These are phyloP conservation scores for Miniopterus natalensis DNA, from an alignment of 2,113 vertebrate species.

Conservation along the genomic window DNA sequence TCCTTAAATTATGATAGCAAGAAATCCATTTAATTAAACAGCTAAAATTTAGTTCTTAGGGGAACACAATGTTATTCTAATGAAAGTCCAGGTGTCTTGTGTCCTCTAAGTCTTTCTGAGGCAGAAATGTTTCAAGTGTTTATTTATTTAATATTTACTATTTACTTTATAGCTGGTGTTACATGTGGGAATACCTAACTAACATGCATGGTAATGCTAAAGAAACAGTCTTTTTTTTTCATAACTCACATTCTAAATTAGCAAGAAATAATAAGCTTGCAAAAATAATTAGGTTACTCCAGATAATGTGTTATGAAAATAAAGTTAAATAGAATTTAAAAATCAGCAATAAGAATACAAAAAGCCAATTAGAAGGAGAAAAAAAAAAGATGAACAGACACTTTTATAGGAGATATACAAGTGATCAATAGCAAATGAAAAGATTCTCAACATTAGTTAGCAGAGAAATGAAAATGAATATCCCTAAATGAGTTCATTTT, in stretches of 20 bases:
- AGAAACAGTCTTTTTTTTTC: background rate
- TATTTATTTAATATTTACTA: background rate
- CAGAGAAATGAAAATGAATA: background rate
- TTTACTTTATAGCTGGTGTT: background rate
- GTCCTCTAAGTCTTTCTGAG: background rate
- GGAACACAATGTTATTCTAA: background rate
- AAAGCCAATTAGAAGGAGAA: background rate
- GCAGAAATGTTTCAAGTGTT: background rate
- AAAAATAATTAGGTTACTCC: background rate
- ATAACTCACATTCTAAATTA: background rate
- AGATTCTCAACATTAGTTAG: too few species aligned
- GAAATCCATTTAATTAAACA: background rate
- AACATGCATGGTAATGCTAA: background rate
- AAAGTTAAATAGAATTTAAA: slow-evolving; percentile 1
- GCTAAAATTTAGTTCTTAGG: background rate
- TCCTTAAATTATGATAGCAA: background rate
- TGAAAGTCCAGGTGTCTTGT: background rate
- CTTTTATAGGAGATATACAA: background rate
- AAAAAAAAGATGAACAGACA: background rate
- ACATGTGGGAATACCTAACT: background rate
- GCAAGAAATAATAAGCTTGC: background rate
- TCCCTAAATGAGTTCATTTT: background rate
- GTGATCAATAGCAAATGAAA: background rate
- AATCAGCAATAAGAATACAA: background rate
- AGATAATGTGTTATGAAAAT: background rate